Evolutionary conservation across 2,797 vertebrate genomes (phyloP).

Genomic region (Hoplostethus mediterraneus): DNA sequence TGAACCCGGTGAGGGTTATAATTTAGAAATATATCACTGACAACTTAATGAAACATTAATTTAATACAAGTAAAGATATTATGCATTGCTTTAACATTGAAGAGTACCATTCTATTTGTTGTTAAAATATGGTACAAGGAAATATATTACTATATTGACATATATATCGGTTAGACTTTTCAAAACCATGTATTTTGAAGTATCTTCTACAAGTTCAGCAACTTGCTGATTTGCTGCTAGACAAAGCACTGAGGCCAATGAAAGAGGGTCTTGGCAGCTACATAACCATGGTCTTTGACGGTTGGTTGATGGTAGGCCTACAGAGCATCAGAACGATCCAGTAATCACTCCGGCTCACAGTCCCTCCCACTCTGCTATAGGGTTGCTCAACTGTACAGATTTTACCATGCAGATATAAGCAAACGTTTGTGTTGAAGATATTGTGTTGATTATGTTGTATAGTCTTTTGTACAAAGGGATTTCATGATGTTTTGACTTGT

Average conservation of each 20-base stretch:
- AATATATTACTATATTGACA: constrained; percentile 72
- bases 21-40: constrained; percentile 72
- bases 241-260: constrained; percentile 85
- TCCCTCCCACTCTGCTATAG: constrained; percentile 78
- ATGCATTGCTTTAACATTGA: constrained; percentile 67
- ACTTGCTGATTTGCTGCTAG: constrained; percentile 87
- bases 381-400: constrained; percentile 80
- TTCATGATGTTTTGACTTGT: constrained; percentile 81
- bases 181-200: constrained; percentile 80
- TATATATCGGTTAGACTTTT: constrained; percentile 72
- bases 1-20: constrained; percentile 55
- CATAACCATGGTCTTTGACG: constrained; percentile 66
- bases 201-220: constrained; percentile 81
- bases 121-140: constrained; percentile 61
- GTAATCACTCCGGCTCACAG: constrained; percentile 64
- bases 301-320: constrained; percentile 45
- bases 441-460: constrained; percentile 87
- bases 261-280: constrained; percentile 85
- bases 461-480: constrained; percentile 92
- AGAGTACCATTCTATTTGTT: constrained; percentile 65
- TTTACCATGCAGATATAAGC: constrained; percentile 67
- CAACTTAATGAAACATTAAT: constrained; percentile 62
- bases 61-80: constrained; percentile 65
- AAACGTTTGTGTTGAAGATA: constrained; percentile 79
- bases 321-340: constrained; percentile 64